Evolutionary conservation across 2,113 vertebrate species (phyloP).

Genomic region (Anolis carolinensis): DNA sequence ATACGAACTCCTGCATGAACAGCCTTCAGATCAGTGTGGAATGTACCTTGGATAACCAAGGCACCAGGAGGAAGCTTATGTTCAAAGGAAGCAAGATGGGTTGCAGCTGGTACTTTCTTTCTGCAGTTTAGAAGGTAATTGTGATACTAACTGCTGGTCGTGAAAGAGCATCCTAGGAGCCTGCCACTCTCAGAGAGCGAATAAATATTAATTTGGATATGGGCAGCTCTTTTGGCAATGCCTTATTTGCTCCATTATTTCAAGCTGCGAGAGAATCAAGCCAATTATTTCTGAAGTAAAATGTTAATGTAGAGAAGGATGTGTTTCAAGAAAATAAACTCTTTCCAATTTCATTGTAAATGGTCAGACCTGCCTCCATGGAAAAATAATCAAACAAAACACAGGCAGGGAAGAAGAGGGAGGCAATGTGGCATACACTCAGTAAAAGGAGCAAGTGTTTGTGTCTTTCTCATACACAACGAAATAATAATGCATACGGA

Average conservation of each 20-base stretch:
- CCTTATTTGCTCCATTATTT: slow-evolving; percentile 40
- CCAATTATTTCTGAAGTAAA: slow-evolving; percentile 33
- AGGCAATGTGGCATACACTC: slow-evolving; percentile 10
- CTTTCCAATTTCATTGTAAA: slow-evolving; percentile 39
- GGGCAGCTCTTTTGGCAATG: slow-evolving; percentile 17
- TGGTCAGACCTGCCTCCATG: slow-evolving; percentile 21
- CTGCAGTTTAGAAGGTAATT: slow-evolving; percentile 36
- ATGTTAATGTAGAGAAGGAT: not conserved
- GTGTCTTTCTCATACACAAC: slow-evolving; percentile 39
- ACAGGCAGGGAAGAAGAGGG: not conserved
- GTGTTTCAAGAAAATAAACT: slow-evolving; percentile 37
- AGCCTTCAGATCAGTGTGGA: not conserved
- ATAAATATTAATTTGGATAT: slow-evolving; percentile 43
- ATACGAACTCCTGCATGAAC: not conserved
- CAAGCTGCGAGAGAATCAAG: slow-evolving; percentile 36
- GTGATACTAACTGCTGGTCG: slow-evolving; percentile 30
- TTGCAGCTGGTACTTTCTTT: not conserved
- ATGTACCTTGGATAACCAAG: not conserved
- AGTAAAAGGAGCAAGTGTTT: slow-evolving; percentile 4
- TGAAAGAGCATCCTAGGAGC: slow-evolving; percentile 38
- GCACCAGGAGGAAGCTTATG: not conserved
- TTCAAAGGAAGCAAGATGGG: slow-evolving; percentile 12
- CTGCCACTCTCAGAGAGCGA: slow-evolving; percentile 43
- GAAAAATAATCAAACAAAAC: slow-evolving; percentile 34
- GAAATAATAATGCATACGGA: slow-evolving; percentile 25